Conservation (phyloP, 1,140 invertebrate genomes). For the Brachionus rubens region DNA sequence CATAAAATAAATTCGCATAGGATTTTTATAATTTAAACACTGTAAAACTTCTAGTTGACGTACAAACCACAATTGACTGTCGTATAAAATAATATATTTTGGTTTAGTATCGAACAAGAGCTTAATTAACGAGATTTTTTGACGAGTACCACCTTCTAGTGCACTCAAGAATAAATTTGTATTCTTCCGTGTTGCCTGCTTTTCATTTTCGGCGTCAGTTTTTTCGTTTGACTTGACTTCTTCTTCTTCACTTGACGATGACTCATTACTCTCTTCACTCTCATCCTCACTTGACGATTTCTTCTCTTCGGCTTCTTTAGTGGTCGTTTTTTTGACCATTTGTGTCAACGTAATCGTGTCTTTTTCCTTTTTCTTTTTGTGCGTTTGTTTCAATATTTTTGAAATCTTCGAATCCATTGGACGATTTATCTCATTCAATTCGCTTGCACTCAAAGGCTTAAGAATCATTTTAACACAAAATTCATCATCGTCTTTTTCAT, state of each 20-base stretch:
- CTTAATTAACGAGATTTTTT: slow-evolving; percentile 42
- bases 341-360: slow-evolving; percentile 23
- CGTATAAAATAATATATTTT: slow-evolving; percentile 82
- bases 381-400: neutral
- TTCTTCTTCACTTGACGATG: neutral
- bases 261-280: neutral
- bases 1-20: slow-evolving; percentile 78
- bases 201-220: neutral
- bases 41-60: slow-evolving; percentile 80
- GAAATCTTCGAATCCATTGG: slow-evolving; percentile 12
- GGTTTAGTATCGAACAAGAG: slow-evolving; percentile 60
- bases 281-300: slow-evolving; percentile 10
- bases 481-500: slow-evolving; percentile 42
- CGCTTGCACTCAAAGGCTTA: slow-evolving; percentile 3
- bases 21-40: slow-evolving; percentile 64
- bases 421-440: neutral
- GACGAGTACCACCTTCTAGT: slow-evolving; percentile 36
- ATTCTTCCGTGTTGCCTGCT: neutral
- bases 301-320: neutral
- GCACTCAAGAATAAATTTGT: slow-evolving; percentile 45
- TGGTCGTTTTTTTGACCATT: slow-evolving; percentile 22
- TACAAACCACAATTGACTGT: slow-evolving; percentile 78
- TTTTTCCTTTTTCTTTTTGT: slow-evolving; percentile 38
- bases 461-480: slow-evolving; percentile 44
- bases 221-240: neutral